These are phyloP conservation scores for Megatriorchis doriae DNA, from an alignment of 2,113 vertebrate species.

Conservation along the genomic window DNA sequence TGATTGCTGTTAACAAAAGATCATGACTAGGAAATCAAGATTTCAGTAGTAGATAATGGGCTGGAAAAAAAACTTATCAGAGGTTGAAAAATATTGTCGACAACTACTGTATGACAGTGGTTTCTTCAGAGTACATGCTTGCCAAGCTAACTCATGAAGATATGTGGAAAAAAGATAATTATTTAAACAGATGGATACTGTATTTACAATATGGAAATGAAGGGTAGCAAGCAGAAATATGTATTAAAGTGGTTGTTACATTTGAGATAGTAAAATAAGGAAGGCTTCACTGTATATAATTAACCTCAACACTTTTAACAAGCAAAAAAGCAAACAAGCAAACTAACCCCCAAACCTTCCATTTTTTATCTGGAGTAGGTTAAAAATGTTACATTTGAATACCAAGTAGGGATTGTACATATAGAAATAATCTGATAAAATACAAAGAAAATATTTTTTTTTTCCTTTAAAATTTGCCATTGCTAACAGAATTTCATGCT, in stretches of 20 bases:
- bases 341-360: background rate
- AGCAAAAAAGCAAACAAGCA: background rate
- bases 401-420: background rate
- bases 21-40: background rate
- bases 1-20: background rate
- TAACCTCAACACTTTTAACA: background rate
- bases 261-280: background rate
- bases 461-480: slow-evolving; percentile 2
- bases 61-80: background rate
- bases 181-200: background rate
- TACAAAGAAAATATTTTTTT: background rate
- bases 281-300: background rate
- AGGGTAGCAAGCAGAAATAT: background rate
- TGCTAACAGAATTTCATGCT: slow-evolving; percentile 42
- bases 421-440: background rate
- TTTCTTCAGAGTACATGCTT: background rate
- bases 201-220: background rate
- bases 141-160: background rate
- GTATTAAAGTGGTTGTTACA: background rate
- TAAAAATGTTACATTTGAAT: background rate
- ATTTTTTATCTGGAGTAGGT: background rate
- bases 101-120: background rate
- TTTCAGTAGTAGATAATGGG: background rate
- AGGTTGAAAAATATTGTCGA: background rate
- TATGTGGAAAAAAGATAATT: background rate